Evolutionary conservation across 1,140 invertebrate species (phyloP).

Genomic region (Neuroterus valhalla): DNA sequence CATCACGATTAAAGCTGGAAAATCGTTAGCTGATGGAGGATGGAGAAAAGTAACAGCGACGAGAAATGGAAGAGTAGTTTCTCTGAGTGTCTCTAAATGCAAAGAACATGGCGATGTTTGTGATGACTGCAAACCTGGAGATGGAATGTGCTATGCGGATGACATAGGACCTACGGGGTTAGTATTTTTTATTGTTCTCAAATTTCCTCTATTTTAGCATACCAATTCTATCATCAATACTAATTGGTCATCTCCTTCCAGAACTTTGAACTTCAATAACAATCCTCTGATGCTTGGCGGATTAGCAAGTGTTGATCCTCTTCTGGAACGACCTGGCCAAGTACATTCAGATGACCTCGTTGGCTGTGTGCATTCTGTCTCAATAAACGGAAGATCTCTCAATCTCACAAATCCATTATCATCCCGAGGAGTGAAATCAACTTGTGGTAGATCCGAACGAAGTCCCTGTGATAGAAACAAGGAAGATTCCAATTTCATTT

Average conservation of each 20-base stretch:
- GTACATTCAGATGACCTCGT: constrained; percentile 93
- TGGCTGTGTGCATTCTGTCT: constrained; percentile 93
- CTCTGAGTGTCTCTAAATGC: constrained; percentile 87
- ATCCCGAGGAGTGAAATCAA: constrained; percentile 82
- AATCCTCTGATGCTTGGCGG: constrained; percentile 91
- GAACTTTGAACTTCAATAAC: constrained; percentile 94
- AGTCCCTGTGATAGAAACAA: constrained; percentile 76
- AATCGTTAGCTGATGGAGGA: constrained; percentile 86
- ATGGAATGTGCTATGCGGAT: constrained; percentile 87
- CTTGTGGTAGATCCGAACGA: constrained; percentile 82
- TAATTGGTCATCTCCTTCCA: constrained; percentile 70
- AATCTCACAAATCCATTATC: constrained; percentile 86
- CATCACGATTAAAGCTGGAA: constrained; percentile 80
- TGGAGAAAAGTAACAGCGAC: constrained; percentile 96
- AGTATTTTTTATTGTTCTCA: constrained; percentile 57
- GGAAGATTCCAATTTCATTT: constrained; percentile 74
- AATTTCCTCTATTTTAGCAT: constrained; percentile 31
- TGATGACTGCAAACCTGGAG: constrained; percentile 88
- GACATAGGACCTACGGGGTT: constrained; percentile 90
- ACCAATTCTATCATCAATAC: constrained; percentile 5
- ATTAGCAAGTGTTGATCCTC: constrained; percentile 86
- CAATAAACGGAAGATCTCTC: constrained; percentile 87
- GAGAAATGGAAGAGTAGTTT: constrained; percentile 89
- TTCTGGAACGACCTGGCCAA: constrained; percentile 90
- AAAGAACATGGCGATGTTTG: constrained; percentile 90